phyloP scores from a whole-genome alignment of 1,140 invertebrate genomes.

The Drosophila oshimai region DNA sequence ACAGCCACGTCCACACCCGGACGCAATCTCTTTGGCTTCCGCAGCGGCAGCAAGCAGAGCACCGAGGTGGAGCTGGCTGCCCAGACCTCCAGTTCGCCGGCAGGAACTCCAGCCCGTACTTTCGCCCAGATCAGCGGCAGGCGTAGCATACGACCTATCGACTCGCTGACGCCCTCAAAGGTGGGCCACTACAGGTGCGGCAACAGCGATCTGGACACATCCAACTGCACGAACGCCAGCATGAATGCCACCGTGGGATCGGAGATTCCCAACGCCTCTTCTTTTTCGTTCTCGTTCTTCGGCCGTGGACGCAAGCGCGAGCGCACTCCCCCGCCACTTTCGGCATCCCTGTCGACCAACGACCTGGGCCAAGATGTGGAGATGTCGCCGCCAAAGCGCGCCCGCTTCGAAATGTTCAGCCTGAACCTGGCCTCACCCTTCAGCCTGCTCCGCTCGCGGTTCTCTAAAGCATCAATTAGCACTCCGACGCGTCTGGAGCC shows the following conservation, averaged over 20 bases:
- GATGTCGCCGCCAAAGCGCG: conserved; percentile 73
- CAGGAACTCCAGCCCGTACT: conserved; percentile 36
- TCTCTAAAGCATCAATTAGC: conserved; percentile 61
- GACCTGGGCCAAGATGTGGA: conserved; percentile 66
- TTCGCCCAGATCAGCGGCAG: conserved; percentile 71
- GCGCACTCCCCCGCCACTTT: conserved; percentile 59
- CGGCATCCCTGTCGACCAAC: conserved; percentile 57
- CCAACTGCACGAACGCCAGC: conserved; percentile 63
- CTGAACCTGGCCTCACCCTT: conserved; percentile 69
- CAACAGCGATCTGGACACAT: conserved; percentile 67
- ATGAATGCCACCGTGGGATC: conserved; percentile 80
- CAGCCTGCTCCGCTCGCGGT: conserved; percentile 61
- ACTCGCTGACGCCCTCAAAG: conserved; percentile 58
- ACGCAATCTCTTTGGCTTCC: conserved; percentile 53
- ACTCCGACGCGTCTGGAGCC: conserved; percentile 45
- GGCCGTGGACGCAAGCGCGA: conserved; percentile 70
- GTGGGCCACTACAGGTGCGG: conserved; percentile 61
- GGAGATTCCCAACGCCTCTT: conserved; percentile 71
- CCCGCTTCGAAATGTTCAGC: conserved; percentile 71
- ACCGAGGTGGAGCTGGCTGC: conserved; percentile 54
- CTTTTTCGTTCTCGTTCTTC: conserved; percentile 74
- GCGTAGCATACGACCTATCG: conserved; percentile 61
- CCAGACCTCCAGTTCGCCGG: conserved; percentile 43
- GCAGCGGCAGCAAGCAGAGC: conserved; percentile 40
- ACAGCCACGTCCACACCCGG: conserved; percentile 73